Base-by-base conservation (phyloP, 2,113 vertebrate species). In the Callocephalon fimbriatum region DNA sequence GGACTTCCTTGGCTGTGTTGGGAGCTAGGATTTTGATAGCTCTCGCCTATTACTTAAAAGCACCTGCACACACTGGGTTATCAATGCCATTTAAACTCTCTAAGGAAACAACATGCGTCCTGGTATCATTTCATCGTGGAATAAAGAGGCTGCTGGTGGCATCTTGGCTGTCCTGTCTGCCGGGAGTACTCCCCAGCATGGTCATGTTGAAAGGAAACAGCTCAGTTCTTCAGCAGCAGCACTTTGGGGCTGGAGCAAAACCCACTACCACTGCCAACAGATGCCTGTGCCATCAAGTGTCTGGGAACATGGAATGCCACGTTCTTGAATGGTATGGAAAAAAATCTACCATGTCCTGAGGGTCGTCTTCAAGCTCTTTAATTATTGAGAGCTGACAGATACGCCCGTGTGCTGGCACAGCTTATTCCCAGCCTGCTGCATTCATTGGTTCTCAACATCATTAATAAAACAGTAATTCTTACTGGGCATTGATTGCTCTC, bases 341-440 rank as follows among this genome's bases (percentile, higher is more conserved):
- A 53, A 78, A 51, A 70, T 40, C 44, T 91, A 3, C 66, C 2
- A 4, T 53, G 18, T 93, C 76, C 76, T 87, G 89, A 77, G 72
- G 72, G 86, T 95, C 92, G 71, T 95, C 90, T 45, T 91, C 45
- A 62, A 70, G 53, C 59, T 93, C 68, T 96, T 96, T 90, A 96
- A 97, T 97, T 97, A 93, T 93, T 95, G 88, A 96, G 40, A 79
- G 35, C 70, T 81, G 92, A 80, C 81, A 79, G 87, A 87, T 80
- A 67, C 15, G 71, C 29, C 42, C 44, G 3, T 19, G 63, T 88
- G 65, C 79, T 63, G 73, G 74, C 77, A 91, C 89, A 92, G 61
- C 67, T 96, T 87, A 83, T 83, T 96, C 61, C 22, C 56, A 89
- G 73, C 70, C 50, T 93, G 38, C 81, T 78, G 74, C 63, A 58